phyloP scores from a whole-genome alignment of 2,797 vertebrate genomes.

The Sternarchorhynchus goeldii region DNA sequence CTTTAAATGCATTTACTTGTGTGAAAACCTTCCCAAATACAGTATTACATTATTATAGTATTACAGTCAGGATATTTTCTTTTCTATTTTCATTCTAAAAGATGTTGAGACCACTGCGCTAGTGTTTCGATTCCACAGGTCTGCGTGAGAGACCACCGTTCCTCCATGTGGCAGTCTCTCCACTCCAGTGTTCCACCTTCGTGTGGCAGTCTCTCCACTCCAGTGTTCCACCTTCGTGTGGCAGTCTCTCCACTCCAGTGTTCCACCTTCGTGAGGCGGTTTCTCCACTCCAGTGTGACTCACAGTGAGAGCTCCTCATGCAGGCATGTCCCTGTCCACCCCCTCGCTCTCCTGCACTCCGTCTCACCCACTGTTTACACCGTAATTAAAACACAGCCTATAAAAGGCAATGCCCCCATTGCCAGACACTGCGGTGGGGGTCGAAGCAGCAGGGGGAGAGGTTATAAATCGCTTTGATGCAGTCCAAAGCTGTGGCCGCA shows the following conservation, averaged over 20 bases:
- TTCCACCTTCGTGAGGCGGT: background rate
- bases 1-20: no score
- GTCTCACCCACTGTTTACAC: slow-evolving; percentile 76
- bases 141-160: slow-evolving; percentile 27
- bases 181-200: slow-evolving; percentile 22
- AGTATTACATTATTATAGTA: no score
- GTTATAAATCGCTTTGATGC: slow-evolving; percentile 79
- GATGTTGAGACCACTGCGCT: background rate
- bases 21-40: background rate
- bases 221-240: slow-evolving; percentile 15
- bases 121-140: background rate
- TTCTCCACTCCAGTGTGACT: slow-evolving; percentile 27
- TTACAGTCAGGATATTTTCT: no score
- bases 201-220: slow-evolving; percentile 27
- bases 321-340: slow-evolving; percentile 16
- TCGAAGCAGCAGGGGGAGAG: slow-evolving; percentile 61
- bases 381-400: slow-evolving; percentile 81
- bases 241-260: background rate
- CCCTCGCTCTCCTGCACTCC: slow-evolving; percentile 60
- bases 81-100: background rate
- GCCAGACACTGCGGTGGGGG: slow-evolving; percentile 73
- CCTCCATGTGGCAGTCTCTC: slow-evolving; percentile 34
- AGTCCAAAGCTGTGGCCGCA: slow-evolving; percentile 66
- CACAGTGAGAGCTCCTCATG: slow-evolving; percentile 11
- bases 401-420: slow-evolving; percentile 78